A percentile compares a stretch with the other conserved stretches of the same genome.
Conservation (phyloP, 2,888 invertebrate genomes). For the Charanyca ferruginea region DNA sequence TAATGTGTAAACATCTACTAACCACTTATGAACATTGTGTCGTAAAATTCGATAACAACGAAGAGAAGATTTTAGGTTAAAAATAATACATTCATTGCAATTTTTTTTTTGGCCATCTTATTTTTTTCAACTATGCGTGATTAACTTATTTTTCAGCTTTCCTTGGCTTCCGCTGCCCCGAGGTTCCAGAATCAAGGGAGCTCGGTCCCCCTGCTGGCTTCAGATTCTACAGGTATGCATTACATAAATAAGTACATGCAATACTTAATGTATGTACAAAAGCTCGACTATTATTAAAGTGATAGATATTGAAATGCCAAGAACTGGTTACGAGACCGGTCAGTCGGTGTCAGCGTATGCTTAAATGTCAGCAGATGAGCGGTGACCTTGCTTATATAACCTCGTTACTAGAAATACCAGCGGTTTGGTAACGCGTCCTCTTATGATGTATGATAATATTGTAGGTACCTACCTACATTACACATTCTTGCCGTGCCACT, state of each 20-base stretch:
- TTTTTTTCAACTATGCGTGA: neutral
- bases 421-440: constrained; percentile 76
- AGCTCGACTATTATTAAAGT: constrained; percentile 53
- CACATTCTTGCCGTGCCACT: constrained; percentile 45
- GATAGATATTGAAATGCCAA: constrained; percentile 69
- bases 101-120: neutral
- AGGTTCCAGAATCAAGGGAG: constrained; percentile 84
- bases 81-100: neutral
- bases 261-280: constrained; percentile 36
- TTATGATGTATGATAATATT: constrained; percentile 63
- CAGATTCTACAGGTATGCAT: constrained; percentile 85
- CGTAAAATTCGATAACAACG: constrained; percentile 40
- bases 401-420: constrained; percentile 82
- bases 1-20: constrained; percentile 56
- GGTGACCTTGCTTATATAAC: constrained; percentile 87
- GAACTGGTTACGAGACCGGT: constrained; percentile 85
- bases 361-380: constrained; percentile 87
- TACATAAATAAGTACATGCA: constrained; percentile 32
- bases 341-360: constrained; percentile 73
- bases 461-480: constrained; percentile 44
- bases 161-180: constrained; percentile 95
- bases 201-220: constrained; percentile 85
- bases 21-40: constrained; percentile 55
- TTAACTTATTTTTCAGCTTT: constrained; percentile 89
- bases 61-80: constrained; percentile 18